Evolutionary conservation across 2,888 invertebrate species (phyloP).

Genomic region (Acleris literana): DNA sequence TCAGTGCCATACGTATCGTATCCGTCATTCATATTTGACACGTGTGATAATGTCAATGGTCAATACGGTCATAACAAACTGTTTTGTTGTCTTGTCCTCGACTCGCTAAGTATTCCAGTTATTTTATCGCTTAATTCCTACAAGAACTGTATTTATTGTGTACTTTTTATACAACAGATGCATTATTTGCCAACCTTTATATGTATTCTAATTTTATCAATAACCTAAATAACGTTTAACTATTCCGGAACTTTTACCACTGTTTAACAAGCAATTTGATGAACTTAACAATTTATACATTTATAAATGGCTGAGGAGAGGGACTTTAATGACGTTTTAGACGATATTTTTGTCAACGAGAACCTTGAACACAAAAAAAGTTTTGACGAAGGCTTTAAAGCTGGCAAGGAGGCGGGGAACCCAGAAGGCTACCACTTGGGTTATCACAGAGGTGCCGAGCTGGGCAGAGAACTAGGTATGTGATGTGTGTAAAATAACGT

Average conservation of each 20-base stretch:
- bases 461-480: slow-evolving; percentile 87
- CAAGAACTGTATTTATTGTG: no score
- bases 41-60: no score
- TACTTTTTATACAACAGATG: no score
- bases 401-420: slow-evolving; percentile 85
- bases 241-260: neutral
- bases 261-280: neutral
- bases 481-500: slow-evolving; percentile 32
- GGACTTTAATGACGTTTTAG: slow-evolving; percentile 90
- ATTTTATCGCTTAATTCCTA: no score
- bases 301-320: slow-evolving; percentile 72
- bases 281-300: neutral
- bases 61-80: no score
- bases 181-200: no score
- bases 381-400: slow-evolving; percentile 87
- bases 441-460: slow-evolving; percentile 89
- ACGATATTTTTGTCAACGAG: slow-evolving; percentile 88
- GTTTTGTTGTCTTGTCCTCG: no score
- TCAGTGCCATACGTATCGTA: no score
- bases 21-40: no score
- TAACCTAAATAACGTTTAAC: neutral
- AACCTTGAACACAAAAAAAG: slow-evolving; percentile 85
- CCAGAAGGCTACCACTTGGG: slow-evolving; percentile 89
- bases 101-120: no score
- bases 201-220: no score